Conservation (phyloP, 2,888 invertebrate species). For the Eupithecia abbreviata region DNA sequence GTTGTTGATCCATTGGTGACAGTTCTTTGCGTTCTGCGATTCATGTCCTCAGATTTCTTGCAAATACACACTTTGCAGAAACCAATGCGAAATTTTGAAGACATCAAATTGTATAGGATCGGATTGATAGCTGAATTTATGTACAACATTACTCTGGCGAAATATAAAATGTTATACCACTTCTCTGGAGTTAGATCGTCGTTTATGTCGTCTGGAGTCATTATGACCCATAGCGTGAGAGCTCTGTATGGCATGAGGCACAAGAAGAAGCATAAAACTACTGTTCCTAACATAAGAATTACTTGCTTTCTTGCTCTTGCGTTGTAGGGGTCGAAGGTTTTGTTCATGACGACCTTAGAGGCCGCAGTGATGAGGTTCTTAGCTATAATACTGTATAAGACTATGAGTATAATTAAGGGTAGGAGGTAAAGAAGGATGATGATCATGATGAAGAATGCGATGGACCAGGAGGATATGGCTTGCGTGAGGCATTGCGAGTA, state of each 20-base stretch:
- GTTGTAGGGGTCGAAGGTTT: slow-evolving; percentile 88
- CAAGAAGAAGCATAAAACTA: slow-evolving; percentile 93
- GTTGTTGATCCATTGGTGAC: slow-evolving; percentile 85
- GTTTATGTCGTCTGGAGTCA: slow-evolving; percentile 88
- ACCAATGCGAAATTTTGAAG: slow-evolving; percentile 93
- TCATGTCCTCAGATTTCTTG: slow-evolving; percentile 72
- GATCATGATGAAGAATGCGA: slow-evolving; percentile 90
- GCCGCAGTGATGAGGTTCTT: slow-evolving; percentile 90
- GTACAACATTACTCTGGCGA: slow-evolving; percentile 93
- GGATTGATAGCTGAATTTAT: slow-evolving; percentile 96
- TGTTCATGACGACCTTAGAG: slow-evolving; percentile 87
- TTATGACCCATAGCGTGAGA: slow-evolving; percentile 91
- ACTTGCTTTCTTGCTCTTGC: slow-evolving; percentile 91
- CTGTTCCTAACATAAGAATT: slow-evolving; percentile 93
- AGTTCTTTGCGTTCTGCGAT: slow-evolving; percentile 76
- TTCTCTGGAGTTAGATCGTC: slow-evolving; percentile 88
- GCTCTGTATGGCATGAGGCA: slow-evolving; percentile 94
- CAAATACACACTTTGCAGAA: slow-evolving; percentile 88
- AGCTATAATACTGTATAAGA: slow-evolving; percentile 93
- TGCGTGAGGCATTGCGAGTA: slow-evolving; percentile 91
- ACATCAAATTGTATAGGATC: slow-evolving; percentile 96
- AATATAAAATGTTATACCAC: slow-evolving; percentile 92
- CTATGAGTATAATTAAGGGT: slow-evolving; percentile 90
- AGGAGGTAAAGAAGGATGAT: slow-evolving; percentile 91
- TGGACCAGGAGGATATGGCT: slow-evolving; percentile 90